Evolutionary conservation across 2,113 vertebrate species (phyloP), one percentile per base, ranked within the genome.

Genomic region (Malurus cyaneus): DNA sequence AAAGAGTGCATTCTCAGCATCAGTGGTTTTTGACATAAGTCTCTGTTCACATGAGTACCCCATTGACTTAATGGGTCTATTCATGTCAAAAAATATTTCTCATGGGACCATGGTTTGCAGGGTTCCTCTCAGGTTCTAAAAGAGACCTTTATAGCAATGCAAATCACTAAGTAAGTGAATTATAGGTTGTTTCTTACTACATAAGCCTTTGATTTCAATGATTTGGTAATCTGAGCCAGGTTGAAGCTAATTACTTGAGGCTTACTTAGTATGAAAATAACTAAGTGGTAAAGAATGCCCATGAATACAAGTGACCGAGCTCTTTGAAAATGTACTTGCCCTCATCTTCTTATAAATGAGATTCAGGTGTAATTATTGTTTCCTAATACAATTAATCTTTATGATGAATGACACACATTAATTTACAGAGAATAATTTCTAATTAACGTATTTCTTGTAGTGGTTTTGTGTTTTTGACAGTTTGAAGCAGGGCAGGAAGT

Each of bases 361-460:
- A 66, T 77, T 71, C 61, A 65, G 56, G 26, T 94, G 46, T 85
- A 65, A 36, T 59, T 84, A 85, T 88, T 86, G 53, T 47, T 60
- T 78, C 57, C 91, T 94, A 89, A 89, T 72, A 71, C 84, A 89
- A 77, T 96, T 88, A 92, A 93, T 96, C 80, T 97, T 97, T 79
- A 88, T 96, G 96, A 97, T 81, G 84, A 97, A 97, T 94, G 92
- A 64, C 93, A 82, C 53, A 65, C 86, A 65, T 92, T 97, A 96
- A 88, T 54, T 39, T 91, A 91, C 70, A 39, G 64, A 76, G 88
- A 91, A 80, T 83, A 90, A 95, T 95, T 93, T 95, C 70, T 72
- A 64, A 93, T 73, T 95, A 87, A 80, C 76, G 96, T 93, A 23
- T 62, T 86, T 97, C 86, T 86, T 23, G 28, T 71, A 67, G 79